Base-by-base conservation (phyloP, 2,888 invertebrate genomes). In the Cyclophora albipunctata region DNA sequence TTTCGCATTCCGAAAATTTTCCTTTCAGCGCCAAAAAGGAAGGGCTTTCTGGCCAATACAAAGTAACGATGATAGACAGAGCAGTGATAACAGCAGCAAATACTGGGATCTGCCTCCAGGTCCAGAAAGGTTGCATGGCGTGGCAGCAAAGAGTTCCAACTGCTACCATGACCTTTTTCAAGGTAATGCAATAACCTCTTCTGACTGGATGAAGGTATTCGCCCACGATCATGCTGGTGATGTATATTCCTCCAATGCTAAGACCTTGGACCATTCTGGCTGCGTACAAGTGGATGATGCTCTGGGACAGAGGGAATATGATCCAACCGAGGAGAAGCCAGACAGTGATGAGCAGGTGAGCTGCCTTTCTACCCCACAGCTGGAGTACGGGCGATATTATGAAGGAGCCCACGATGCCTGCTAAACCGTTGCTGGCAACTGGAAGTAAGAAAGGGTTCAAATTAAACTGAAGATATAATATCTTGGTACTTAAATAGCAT, bases 41-140 rank as follows among this genome's bases (percentile, higher is more conserved):
- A 2, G 77, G 78, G 40, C 76, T 78, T 49, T 78, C 78, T 0
- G 68, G 67, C 70, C 75, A 78, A 7, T 66, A 63, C 0, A 62
- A 49, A 0, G 71, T 66, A 7, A 71, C 4, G 0, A 71, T 33
- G 2, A 67, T 46, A 1, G 67, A 47, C 1, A 62, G 0, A 2
- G 57, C 34, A 6, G 60, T 48, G 0, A 60, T 49, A 0, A 62
- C 34, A 3, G 64, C 55, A 3, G 66, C 55, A 37, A 69, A 51
- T 0, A 50, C 47, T 3, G 68, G 61, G 34, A 76, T 66, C 51
- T 72, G 63, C 51, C 71, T 70, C 77, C 76, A 79, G 6, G 57
- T 50, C 57, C 64, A 67, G 42, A 58, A 52, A 2, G 71, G 48
- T 0, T 64, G 58, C 52, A 71, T 54, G 1, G 64, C 51, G 50